Evolutionary conservation across 1,140 invertebrate species (phyloP), one percentile per base, ranked within the genome.

Genomic region (Mercenaria mercenaria): DNA sequence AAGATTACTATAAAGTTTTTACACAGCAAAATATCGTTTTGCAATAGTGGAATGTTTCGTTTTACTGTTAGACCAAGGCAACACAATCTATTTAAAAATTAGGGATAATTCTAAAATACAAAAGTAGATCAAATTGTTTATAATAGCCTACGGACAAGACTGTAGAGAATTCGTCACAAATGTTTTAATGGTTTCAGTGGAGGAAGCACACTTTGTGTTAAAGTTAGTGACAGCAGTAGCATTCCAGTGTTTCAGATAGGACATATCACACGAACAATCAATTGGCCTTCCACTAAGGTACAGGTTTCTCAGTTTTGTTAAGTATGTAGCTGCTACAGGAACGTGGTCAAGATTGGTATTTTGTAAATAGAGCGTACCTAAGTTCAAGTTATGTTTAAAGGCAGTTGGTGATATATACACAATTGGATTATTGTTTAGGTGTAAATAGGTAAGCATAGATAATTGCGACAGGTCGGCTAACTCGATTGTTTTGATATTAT

Each of bases 211-310:
- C 15, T 72, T 2, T 18, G 23, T 26, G 23, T n/a, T 1, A 39
- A 72, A 39, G 11, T 15, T 39, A 15, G 10, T 10, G 1, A 39
- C 13, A 39, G 67, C 32, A 18, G 67, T 39, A 39, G 39, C 32
- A 41, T 72, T 72, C 67, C 67, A 72, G 34, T 37, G 34, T 4
- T 72, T 72, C 29, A 72, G 39, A n/a, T 72, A 72, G 13, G 67
- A 37, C 67, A 72, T 72, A n/a, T 72, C 67, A 41, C 67, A 72
- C 20, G 34, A 39, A 39, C 67, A 72, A 3, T 72, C 67, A 72
- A 72, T 29, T 29, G 32, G 34, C 34, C 26, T 23, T 32, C 34
- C 34, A 39, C 18, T 39, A 0, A 39, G 3, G 18, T 72, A 72
- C 8, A 72, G 20, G 67, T 15, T 23, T 0, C 34, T 1, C 2